These are phyloP conservation scores for Orius laevigatus DNA, from an alignment of 1,140 invertebrate genomes.

Conservation along the genomic window DNA sequence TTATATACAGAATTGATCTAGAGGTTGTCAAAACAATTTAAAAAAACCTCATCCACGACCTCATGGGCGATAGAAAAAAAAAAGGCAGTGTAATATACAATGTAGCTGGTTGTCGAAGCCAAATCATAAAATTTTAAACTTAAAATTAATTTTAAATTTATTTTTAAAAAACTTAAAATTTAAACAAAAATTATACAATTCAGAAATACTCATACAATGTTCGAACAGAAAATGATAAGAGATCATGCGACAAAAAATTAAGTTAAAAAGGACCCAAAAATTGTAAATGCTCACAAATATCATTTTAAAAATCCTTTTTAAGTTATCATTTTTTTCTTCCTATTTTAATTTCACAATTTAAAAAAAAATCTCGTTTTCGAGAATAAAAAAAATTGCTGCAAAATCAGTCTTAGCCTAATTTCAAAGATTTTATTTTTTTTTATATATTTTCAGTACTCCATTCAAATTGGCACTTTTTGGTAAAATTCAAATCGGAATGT, in stretches of 20 bases:
- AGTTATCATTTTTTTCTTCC: too few relatives aligned
- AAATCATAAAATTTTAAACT: slow-evolving; percentile 4
- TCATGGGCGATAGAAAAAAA: slow-evolving; percentile 4
- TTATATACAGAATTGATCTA: neutral
- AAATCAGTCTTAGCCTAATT: too few relatives aligned
- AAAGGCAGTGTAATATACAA: slow-evolving; percentile 10
- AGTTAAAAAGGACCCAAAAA: neutral
- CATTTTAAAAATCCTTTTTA: neutral
- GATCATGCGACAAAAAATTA: neutral
- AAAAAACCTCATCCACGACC: neutral
- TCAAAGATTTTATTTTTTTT: too few relatives aligned
- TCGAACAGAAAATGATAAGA: neutral
- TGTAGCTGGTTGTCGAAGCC: slow-evolving; percentile 11
- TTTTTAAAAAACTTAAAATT: neutral
- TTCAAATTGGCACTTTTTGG: too few relatives aligned
- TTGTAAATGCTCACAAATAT: slow-evolving; percentile 1
- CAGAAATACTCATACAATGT: neutral
- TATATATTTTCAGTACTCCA: too few relatives aligned
- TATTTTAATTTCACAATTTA: too few relatives aligned
- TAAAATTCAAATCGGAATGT: too few relatives aligned
- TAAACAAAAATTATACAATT: neutral
- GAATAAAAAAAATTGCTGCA: too few relatives aligned
- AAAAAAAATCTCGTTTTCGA: too few relatives aligned
- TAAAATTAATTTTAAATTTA: neutral
- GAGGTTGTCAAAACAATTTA: slow-evolving; percentile 2